Conservation (phyloP, 2,888 invertebrate species). For the Ornithoptera priamus region DNA sequence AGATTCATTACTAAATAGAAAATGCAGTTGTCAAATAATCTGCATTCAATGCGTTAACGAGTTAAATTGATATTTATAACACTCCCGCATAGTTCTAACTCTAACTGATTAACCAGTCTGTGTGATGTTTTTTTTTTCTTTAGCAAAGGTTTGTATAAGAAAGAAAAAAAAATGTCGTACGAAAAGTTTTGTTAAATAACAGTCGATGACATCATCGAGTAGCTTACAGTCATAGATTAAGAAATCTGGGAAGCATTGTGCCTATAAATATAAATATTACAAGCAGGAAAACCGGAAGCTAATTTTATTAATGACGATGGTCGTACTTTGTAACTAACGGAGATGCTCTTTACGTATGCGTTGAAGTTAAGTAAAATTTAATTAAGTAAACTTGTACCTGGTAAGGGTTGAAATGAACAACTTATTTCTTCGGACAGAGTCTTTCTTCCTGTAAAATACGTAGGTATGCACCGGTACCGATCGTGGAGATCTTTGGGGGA, state of each 20-base stretch:
- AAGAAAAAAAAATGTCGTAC: slow-evolving; percentile 20
- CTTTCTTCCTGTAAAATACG: too few relatives aligned
- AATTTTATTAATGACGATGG: neutral
- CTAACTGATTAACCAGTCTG: neutral
- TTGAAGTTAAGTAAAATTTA: too few relatives aligned
- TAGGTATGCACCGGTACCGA: too few relatives aligned
- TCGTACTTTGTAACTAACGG: neutral
- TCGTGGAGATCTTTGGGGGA: too few relatives aligned
- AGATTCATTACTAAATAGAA: too few relatives aligned
- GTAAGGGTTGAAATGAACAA: too few relatives aligned
- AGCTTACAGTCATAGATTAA: slow-evolving; percentile 21
- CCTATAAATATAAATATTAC: neutral
- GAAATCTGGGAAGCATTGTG: slow-evolving; percentile 2
- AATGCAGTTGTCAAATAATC: too few relatives aligned
- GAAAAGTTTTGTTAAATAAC: slow-evolving; percentile 17
- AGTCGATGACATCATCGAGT: slow-evolving; percentile 21
- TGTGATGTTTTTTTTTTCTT: neutral
- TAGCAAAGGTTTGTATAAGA: neutral
- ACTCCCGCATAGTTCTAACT: neutral
- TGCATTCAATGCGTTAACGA: too few relatives aligned
- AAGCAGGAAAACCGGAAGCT: neutral
- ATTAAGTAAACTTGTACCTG: too few relatives aligned
- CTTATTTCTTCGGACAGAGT: too few relatives aligned
- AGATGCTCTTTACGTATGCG: too few relatives aligned
- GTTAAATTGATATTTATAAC: neutral